These are phyloP conservation scores for Caenorhabditis sp. DNA, from an alignment of 2,888 invertebrate species.

Conservation along the genomic window DNA sequence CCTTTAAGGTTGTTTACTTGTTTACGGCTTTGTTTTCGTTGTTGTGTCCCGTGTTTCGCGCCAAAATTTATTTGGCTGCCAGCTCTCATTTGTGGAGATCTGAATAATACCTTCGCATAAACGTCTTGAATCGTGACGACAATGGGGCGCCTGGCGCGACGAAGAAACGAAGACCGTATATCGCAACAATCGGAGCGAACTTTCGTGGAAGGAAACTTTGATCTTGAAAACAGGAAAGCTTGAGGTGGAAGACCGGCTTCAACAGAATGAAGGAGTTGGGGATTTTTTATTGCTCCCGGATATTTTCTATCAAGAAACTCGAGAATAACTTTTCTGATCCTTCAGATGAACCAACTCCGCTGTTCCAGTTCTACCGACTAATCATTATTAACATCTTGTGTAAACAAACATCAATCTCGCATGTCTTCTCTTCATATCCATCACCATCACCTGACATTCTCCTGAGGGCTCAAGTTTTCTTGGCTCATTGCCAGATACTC, in stretches of 20 bases:
- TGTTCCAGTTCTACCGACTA: neutral
- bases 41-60: too few species aligned
- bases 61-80: too few species aligned
- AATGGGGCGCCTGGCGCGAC: slow-evolving; percentile 52
- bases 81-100: too few species aligned
- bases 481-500: slow-evolving; percentile 37
- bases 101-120: slow-evolving; percentile 19
- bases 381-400: slow-evolving; percentile 27
- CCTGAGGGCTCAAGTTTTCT: neutral
- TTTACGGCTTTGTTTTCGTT: too few species aligned
- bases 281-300: neutral
- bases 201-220: slow-evolving; percentile 27
- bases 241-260: neutral
- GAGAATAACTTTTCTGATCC: too few species aligned
- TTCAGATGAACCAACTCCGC: neutral
- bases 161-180: neutral
- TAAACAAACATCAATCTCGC: slow-evolving; percentile 22
- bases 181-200: slow-evolving; percentile 44
- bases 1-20: too few species aligned
- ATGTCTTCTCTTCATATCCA: neutral
- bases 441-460: neutral
- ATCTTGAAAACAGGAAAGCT: slow-evolving; percentile 20
- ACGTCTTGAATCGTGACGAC: slow-evolving; percentile 61
- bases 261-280: too few species aligned
- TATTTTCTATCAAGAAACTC: neutral